Percentiles rank a stretch among this genome's conserved stretches.
These are phyloP conservation scores for Cryptocephalus moraei DNA, from an alignment of 2,888 invertebrate genomes.

Conservation along the genomic window DNA sequence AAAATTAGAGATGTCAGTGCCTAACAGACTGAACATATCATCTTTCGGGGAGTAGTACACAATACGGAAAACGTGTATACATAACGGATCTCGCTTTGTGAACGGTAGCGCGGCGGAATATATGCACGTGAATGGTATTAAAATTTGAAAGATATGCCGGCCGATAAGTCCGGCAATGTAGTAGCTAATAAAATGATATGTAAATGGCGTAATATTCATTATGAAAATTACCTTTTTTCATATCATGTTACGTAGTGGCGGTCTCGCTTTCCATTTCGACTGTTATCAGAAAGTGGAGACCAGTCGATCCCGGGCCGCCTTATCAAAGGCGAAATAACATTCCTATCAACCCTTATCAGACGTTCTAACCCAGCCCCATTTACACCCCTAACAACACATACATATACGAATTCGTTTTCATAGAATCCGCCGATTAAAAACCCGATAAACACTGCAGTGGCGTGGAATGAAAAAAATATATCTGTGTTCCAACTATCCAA, in stretches of 20 bases:
- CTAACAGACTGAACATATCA: too few species aligned
- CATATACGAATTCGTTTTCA: slow-evolving; percentile 18
- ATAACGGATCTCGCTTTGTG: too few species aligned
- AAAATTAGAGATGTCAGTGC: too few species aligned
- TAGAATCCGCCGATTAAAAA: slow-evolving; percentile 16
- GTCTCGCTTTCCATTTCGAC: slow-evolving; percentile 4
- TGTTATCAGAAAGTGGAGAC: slow-evolving; percentile 6
- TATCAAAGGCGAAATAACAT: slow-evolving; percentile 25
- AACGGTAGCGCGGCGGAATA: not conserved
- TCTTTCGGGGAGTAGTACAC: too few species aligned
- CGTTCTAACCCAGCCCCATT: slow-evolving; percentile 16
- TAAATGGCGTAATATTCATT: slow-evolving; percentile 9
- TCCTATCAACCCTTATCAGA: slow-evolving; percentile 14
- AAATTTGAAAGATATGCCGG: slow-evolving; percentile 7
- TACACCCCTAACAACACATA: slow-evolving; percentile 19
- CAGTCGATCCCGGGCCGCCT: slow-evolving; percentile 22
- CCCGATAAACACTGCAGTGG: slow-evolving; percentile 10
- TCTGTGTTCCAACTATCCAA: not conserved
- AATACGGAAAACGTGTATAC: too few species aligned
- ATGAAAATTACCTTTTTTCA: slow-evolving; percentile 10
- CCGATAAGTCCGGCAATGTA: slow-evolving; percentile 6
- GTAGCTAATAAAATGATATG: slow-evolving; percentile 9
- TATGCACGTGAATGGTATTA: slow-evolving; percentile 5
- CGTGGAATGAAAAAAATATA: not conserved
- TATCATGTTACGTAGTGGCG: slow-evolving; percentile 4